Percentiles rank a stretch among this genome's conserved stretches.
Evolutionary conservation across 30 jellyfish, hydroid and myxozoan species (phyloP).

Genomic region (Morbakka virulenta): DNA sequence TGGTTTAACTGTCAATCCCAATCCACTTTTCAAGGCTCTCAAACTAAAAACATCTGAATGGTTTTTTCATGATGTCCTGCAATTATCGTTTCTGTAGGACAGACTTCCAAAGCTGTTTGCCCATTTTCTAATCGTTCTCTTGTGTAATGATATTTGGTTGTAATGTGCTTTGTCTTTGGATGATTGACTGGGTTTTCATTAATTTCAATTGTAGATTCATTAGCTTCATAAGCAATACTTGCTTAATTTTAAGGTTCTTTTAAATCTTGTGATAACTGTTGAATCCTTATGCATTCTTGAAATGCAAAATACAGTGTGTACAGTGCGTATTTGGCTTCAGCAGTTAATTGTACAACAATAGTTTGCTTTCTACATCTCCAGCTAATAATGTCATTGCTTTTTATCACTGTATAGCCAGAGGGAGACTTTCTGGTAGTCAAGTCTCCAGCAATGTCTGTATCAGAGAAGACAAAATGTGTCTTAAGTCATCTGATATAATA

Average conservation of each 20-base stretch:
- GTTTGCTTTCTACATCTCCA: constrained; percentile 4
- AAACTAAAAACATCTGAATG: neutral
- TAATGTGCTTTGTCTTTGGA: neutral
- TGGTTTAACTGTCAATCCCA: too few relatives aligned
- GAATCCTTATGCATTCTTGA: constrained; percentile 7
- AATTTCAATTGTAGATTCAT: neutral
- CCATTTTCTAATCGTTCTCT: neutral
- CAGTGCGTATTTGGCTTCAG: constrained; percentile 16
- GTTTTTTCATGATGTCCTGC: neutral
- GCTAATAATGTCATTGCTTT: neutral
- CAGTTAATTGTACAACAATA: neutral
- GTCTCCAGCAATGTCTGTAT: neutral
- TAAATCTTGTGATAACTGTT: neutral
- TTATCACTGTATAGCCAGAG: constrained; percentile 4
- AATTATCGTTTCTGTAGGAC: neutral
- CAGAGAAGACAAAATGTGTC: neutral
- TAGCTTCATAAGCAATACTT: neutral
- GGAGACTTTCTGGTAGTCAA: neutral
- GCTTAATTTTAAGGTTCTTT: neutral
- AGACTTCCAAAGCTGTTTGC: neutral
- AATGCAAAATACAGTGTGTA: neutral
- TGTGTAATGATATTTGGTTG: constrained; percentile 6
- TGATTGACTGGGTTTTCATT: neutral
- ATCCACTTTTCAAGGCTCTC: too few relatives aligned
- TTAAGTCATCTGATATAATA: neutral